Base-by-base conservation (phyloP, 2,113 vertebrate species). In the Ceyx cyanopectus region DNA sequence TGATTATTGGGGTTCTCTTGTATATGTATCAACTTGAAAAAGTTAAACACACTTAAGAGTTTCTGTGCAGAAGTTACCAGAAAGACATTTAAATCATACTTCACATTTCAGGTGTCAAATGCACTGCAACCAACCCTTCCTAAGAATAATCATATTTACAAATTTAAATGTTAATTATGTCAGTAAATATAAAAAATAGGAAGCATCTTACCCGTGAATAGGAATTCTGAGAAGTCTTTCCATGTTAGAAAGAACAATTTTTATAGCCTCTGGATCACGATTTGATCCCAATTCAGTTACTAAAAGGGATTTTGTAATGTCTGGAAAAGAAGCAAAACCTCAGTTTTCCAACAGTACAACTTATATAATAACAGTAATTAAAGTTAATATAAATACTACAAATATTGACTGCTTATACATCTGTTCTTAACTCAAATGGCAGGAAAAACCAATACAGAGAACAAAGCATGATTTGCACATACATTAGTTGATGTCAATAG, bases 281-380 rank as follows among this genome's bases (percentile, higher is more conserved):
- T 98, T 98, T 78, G 99, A 99, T 77, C 97, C 98, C 95, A 99
- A 91, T 92, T 99, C 99, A 34, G 99, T 99, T 94, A 99, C 97
- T 43, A 99, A 96, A 81, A 99, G 97, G 19, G 99, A 98, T 85
- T 98, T 97, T 78, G 97, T 98, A 68, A 99, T 98, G 91, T 99
- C 99, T 99, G 81, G 20, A 95, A 95, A 96, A 93, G 26, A 85
- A 83, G 91, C 3, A 81, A 92, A 87, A n/a, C 58, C 17, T 76
- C 29, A 73, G 4, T 34, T 73, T 87, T 70, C 34, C 62, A 96
- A 83, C 23, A 70, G 58, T 16, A 74, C 46, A 41, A 90, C 37
- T 48, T 89, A n/a, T 9, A 62, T 6, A 54, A 19, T 10, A 18
- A 43, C n/a, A 61, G 27, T 74, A 70, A 81, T 14, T 18, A 85